A percentile compares a stretch with the other conserved stretches of the same genome.
These are phyloP conservation scores for Calcarius ornatus DNA, from an alignment of 2,113 vertebrate species.

Conservation along the genomic window DNA sequence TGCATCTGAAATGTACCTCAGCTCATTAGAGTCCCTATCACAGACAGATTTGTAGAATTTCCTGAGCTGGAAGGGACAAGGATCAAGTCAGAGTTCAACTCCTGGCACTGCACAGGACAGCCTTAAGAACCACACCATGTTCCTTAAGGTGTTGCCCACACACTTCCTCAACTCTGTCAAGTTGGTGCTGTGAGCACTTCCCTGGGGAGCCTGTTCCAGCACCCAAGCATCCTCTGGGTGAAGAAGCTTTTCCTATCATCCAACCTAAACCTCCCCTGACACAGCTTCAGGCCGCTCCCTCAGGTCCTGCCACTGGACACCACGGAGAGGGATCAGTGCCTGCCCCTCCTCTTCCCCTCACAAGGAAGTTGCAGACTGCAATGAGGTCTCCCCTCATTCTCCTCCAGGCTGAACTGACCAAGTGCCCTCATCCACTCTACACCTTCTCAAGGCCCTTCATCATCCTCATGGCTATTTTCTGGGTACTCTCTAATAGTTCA, in stretches of 20 bases:
- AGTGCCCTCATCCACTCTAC: no score
- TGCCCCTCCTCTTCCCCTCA: neutral
- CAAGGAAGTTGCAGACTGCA: rapidly evolving
- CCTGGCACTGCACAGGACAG: neutral
- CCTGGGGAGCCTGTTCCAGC: neutral
- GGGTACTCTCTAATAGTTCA: neutral
- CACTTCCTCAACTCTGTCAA: neutral
- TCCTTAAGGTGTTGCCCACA: neutral
- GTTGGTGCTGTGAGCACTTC: neutral
- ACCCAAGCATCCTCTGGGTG: rapidly evolving
- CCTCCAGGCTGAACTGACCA: neutral
- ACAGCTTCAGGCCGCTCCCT: neutral
- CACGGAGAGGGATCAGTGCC: no score
- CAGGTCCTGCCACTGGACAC: rapidly evolving
- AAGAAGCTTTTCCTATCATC: neutral
- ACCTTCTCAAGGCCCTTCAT: neutral
- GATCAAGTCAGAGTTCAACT: neutral
- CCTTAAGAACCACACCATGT: neutral
- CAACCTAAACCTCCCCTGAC: neutral
- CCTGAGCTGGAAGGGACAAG: neutral
- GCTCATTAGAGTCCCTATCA: neutral
- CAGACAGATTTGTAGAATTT: neutral
- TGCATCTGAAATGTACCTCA: neutral
- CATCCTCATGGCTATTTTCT: neutral
- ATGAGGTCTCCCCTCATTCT: rapidly evolving